These are phyloP conservation scores for Drosophila fuyamai DNA, from an alignment of 1,140 invertebrate genomes.

Conservation along the genomic window DNA sequence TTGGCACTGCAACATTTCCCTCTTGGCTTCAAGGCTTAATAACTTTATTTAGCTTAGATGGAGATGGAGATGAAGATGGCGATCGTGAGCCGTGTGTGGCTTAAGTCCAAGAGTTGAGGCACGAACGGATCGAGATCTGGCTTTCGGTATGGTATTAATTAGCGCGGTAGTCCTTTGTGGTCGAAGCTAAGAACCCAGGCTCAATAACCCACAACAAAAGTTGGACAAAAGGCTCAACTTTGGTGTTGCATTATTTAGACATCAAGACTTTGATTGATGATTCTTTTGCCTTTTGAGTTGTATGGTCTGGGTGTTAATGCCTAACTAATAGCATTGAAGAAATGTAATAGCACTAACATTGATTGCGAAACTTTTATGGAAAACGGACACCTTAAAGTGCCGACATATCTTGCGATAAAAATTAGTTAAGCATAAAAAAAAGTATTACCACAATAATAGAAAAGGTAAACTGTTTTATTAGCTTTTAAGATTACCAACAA, in stretches of 20 bases:
- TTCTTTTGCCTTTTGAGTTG: constrained; percentile 19
- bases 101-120: constrained; percentile 19
- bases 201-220: constrained; percentile 29
- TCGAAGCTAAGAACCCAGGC: constrained; percentile 15
- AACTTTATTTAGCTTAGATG: constrained; percentile 81
- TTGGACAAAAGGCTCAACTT: constrained; percentile 22
- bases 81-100: constrained; percentile 51
- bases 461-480: too few relatives aligned
- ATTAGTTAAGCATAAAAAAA: too few relatives aligned
- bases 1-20: constrained; percentile 67
- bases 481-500: too few relatives aligned
- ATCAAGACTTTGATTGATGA: constrained; percentile 80
- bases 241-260: constrained; percentile 73
- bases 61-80: constrained; percentile 31
- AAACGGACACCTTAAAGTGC: not conserved
- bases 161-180: constrained; percentile 80
- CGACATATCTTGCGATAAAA: not conserved
- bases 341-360: constrained; percentile 1
- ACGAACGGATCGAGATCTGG: constrained; percentile 52
- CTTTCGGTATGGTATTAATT: constrained; percentile 68
- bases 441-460: too few relatives aligned
- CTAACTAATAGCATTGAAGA: constrained; percentile 55
- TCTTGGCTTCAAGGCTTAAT: constrained; percentile 63
- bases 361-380: not conserved
- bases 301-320: constrained; percentile 55